Base-by-base conservation (phyloP, 2,888 invertebrate species). In the Eupithecia abbreviata region DNA sequence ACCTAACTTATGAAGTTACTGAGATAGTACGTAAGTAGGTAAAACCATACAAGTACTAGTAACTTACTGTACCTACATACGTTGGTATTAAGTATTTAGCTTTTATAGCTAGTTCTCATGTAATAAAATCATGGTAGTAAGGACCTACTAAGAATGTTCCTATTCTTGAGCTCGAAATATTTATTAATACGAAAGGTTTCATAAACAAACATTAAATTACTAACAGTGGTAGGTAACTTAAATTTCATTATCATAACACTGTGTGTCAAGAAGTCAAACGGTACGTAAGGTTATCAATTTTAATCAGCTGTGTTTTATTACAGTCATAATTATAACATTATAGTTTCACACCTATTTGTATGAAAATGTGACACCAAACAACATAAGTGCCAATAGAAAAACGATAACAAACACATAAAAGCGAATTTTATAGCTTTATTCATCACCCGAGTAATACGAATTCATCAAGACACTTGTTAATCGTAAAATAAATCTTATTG, bases 401-500 rank as follows among this genome's bases (percentile, higher is more conserved):
- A 90, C 89, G 89, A 93, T 94, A 94, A 93, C 88, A 88, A 81
- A 88, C 84, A 88, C 93, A 90, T 94, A 94, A 93, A 92, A 91
- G 88, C 85, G 85, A 88, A 89, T 93, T 93, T 95, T 94, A 95
- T 93, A 87, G 87, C 94, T 91, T 91, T 93, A 94, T 95, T 93
- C 95, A 94, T 94, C 93, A 95, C 92, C 92, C 89, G 73, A 85
- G 89, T 88, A 81, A 89, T 93, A 94, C 93, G 93, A 95, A 94
- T 94, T 95, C 94, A 95, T 94, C 94, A 94, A 93, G 93, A 93
- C 92, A 92, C 93, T 95, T 94, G 93, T 95, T 94, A 95, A 94
- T 94, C 94, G 89, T 95, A 94, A 95, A 95, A 94, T 95, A 95
- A 95, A 95, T 94, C 95, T 94, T 94, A 95, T 93, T 93, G 92